Percentiles rank a stretch among this genome's conserved stretches.
Conservation (phyloP, 2,797 vertebrate species). For the Chanos chanos region DNA sequence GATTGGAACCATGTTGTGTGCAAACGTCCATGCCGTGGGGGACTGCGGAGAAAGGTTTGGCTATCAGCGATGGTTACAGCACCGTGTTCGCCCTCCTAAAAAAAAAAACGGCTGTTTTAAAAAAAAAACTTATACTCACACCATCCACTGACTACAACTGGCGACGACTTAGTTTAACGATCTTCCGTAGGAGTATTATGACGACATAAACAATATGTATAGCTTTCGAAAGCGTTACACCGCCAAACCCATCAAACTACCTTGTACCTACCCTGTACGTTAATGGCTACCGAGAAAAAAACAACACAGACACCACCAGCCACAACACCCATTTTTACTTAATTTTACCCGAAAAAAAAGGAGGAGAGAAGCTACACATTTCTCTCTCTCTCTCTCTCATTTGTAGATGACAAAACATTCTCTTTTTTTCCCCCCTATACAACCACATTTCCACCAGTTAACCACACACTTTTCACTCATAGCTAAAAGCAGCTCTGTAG, state of each 20-base stretch:
- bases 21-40: no score
- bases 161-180: no score
- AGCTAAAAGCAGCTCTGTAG: conserved; percentile 73
- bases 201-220: no score
- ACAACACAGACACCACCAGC: conserved; percentile 45
- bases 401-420: conserved; percentile 29
- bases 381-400: conserved; percentile 11
- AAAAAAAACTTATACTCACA: no score
- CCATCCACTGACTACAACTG: no score
- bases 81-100: no score
- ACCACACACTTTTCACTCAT: conserved; percentile 64
- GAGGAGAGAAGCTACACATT: conserved; percentile 23
- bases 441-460: conserved; percentile 36
- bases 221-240: conserved; percentile 36
- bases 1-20: no score
- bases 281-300: conserved; percentile 41
- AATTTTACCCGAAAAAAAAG: conserved; percentile 36
- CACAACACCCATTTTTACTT: conserved; percentile 36
- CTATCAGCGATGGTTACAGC: no score
- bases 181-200: no score
- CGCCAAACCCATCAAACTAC: no score
- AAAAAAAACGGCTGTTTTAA: no score
- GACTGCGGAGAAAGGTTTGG: no score
- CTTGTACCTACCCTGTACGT: conserved; percentile 33
- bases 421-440: conserved; percentile 27